Conservation (phyloP, 2,113 vertebrate genomes). For the Gadus chalcogrammus region DNA sequence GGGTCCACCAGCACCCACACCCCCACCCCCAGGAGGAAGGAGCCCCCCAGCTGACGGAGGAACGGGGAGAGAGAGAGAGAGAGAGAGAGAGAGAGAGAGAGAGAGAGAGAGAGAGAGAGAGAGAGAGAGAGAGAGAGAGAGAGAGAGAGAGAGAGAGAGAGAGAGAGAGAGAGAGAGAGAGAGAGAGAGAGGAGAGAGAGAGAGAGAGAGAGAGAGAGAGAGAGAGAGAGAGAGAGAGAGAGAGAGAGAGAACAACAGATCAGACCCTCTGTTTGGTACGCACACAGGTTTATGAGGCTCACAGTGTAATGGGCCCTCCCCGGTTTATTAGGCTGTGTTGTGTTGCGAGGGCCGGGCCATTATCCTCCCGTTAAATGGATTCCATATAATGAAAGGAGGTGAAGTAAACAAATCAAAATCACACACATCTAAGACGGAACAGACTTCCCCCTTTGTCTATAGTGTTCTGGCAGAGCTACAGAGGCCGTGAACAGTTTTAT, state of each 20-base stretch:
- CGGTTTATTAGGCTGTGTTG: no score
- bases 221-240: constrained; percentile 8
- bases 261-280: not conserved
- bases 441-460: no score
- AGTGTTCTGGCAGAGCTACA: no score
- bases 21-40: constrained; percentile 87
- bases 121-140: constrained; percentile 8
- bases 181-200: not conserved
- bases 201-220: constrained; percentile 15
- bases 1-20: constrained; percentile 95
- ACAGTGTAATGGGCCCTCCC: no score
- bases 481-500: no score
- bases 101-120: constrained; percentile 9
- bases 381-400: no score
- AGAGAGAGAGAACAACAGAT: constrained; percentile 13
- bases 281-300: no score
- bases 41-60: constrained; percentile 82
- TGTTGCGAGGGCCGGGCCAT: no score
- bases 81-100: constrained; percentile 3
- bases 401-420: no score
- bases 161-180: constrained; percentile 8
- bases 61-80: constrained; percentile 13
- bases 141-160: constrained; percentile 9
- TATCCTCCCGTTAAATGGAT: no score
- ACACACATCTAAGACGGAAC: no score